A percentile compares a stretch with the other conserved stretches of the same genome.
phyloP scores from a whole-genome alignment of 2,797 vertebrate genomes.

The Acanthurus leucopareius region DNA sequence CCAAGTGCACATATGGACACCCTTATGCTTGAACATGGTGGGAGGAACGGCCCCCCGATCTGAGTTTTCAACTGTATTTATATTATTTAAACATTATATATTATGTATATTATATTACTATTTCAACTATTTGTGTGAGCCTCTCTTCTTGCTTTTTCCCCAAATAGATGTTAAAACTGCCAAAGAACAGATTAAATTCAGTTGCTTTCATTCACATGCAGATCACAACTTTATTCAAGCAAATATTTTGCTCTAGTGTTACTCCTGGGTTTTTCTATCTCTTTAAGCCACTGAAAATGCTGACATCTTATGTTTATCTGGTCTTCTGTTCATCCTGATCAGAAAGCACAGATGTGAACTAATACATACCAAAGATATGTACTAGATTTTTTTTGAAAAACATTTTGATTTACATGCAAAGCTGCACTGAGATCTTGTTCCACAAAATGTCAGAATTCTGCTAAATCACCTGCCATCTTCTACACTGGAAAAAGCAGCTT shows the following conservation, averaged over 20 bases:
- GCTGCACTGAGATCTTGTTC: not conserved
- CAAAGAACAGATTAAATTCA: not conserved
- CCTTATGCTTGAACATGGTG: too few relatives aligned
- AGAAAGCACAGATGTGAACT: not conserved
- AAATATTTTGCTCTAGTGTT: not conserved
- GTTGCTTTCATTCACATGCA: not conserved
- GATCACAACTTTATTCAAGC: conserved; percentile 4
- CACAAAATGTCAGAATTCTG: not conserved
- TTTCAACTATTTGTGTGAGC: not conserved
- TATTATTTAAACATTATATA: too few relatives aligned
- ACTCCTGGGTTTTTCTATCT: not conserved
- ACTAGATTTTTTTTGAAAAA: not conserved
- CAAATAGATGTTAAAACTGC: not conserved
- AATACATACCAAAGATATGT: not conserved
- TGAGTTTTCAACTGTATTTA: too few relatives aligned
- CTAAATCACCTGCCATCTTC: not conserved
- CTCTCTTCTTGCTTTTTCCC: not conserved
- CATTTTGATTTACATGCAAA: not conserved
- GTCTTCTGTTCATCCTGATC: not conserved
- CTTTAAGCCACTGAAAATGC: not conserved
- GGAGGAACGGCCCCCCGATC: too few relatives aligned
- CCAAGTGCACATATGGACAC: too few relatives aligned
- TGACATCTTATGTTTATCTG: not conserved
- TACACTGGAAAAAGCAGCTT: not conserved
- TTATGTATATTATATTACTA: not conserved